Evolutionary conservation across 2,113 vertebrate species (phyloP), one percentile per base, ranked within the genome.

Genomic region (Neolamprologus devosi): DNA sequence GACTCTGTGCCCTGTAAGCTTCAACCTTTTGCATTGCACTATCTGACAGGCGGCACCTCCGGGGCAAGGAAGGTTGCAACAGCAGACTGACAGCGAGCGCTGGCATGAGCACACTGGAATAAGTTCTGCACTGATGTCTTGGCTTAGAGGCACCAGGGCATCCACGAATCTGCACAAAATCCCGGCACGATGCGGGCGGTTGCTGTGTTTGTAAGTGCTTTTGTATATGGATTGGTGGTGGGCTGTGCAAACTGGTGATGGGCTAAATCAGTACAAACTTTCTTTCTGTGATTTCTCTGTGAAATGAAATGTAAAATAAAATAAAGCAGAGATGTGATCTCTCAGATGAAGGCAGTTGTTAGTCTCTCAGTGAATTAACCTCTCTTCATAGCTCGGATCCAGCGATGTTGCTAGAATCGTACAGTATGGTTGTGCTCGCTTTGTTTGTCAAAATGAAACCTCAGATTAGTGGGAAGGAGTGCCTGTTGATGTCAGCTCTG

Each of bases 181-280:
- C 9, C 21, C 14, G 2, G 16, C 23, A 33, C 68, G 33, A 85
- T 90, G 90, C 19, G 54, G 8, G 16, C 54, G 21, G 70, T 63
- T 45, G 1, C 85, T 85, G 54, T 80, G 63, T 86, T 83, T 81
- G 89, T 92, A 92, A 92, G 89, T 93, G 81, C 16, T 55, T 81
- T 88, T 87, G 81, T 51, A 33, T 89, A 35, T 55, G 40, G n/a
- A 40, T 75, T 80, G 81, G 87, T 92, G 89, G 80, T 79, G 83
- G 89, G 75, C 19, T 82, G 57, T 85, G 33, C 33, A n/a, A 10
- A 28, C 10, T 87, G 65, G 86, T 85, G 82, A 30, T 30, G 82
- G 55, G 51, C 11, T 85, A n/a, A 63, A 35, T 47, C 9, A 33
- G 2, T 30, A n/a, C 26, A 26, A 49, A 83, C 13, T 0, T 23